phyloP scores from a whole-genome alignment of 1,140 invertebrate species.

The Centruroides sculpturatus region DNA sequence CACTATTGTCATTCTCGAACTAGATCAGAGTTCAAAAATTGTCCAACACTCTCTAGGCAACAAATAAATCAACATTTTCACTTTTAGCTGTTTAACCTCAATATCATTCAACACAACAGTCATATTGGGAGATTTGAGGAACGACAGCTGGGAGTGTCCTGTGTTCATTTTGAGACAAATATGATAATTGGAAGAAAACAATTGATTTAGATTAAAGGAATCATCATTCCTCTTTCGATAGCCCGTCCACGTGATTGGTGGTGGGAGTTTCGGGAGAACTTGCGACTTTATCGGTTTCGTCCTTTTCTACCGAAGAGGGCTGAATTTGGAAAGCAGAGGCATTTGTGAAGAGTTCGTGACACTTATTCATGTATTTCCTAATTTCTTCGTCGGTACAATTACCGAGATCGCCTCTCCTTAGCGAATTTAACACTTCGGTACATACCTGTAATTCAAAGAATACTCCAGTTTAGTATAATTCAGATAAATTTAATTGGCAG shows the following conservation, averaged over 20 bases:
- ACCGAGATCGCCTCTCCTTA: slow-evolving; percentile 63
- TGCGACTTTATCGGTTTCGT: background rate
- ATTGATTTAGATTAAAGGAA: background rate
- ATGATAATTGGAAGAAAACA: too few species aligned
- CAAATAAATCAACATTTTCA: too few species aligned
- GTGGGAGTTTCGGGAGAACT: slow-evolving; percentile 3
- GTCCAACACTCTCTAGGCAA: too few species aligned
- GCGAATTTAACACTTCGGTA: slow-evolving; percentile 54
- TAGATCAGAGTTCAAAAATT: too few species aligned
- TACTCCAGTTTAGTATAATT: background rate
- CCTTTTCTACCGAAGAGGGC: background rate
- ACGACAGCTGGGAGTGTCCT: too few species aligned
- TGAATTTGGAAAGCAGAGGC: slow-evolving; percentile 29
- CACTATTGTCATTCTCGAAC: too few species aligned
- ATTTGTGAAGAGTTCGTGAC: slow-evolving; percentile 50
- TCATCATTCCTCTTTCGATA: slow-evolving; percentile 15
- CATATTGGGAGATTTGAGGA: too few species aligned
- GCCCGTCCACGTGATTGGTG: slow-evolving; percentile 15
- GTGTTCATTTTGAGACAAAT: too few species aligned
- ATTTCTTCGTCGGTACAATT: slow-evolving; percentile 43
- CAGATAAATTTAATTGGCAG: background rate
- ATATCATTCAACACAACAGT: too few species aligned
- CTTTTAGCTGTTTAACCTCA: too few species aligned
- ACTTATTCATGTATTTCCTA: slow-evolving; percentile 50
- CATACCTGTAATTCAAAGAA: slow-evolving; percentile 44